Conservation (phyloP, 2,888 invertebrate species). For the Bugulina stolonifera region DNA sequence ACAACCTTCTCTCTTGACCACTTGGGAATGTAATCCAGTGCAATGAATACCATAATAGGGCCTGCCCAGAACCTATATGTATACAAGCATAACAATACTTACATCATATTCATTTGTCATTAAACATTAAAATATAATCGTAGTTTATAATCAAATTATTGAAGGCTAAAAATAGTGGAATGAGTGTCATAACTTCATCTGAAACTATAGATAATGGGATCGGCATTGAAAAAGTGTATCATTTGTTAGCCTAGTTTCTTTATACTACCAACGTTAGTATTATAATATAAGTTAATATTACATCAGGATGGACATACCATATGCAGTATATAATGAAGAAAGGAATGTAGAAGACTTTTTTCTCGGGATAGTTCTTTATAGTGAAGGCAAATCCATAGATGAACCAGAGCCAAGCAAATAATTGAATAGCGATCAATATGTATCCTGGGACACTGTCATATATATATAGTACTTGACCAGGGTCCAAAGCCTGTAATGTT, state of each 20-base stretch:
- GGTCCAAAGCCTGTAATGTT: slow-evolving; percentile 68
- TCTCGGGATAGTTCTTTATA: slow-evolving; percentile 71
- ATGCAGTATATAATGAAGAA: slow-evolving; percentile 71
- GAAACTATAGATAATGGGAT: too few species aligned
- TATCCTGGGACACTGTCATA: slow-evolving; percentile 83
- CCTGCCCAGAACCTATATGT: slow-evolving; percentile 69
- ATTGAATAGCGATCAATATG: slow-evolving; percentile 63
- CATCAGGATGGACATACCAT: too few species aligned
- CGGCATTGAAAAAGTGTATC: too few species aligned
- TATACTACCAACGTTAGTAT: too few species aligned
- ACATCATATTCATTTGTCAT: background rate
- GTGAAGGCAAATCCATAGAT: slow-evolving; percentile 62
- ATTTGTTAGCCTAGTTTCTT: too few species aligned
- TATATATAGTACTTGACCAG: slow-evolving; percentile 74
- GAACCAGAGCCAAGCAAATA: slow-evolving; percentile 74
- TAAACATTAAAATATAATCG: background rate
- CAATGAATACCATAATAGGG: slow-evolving; percentile 70
- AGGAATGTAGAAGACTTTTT: slow-evolving; percentile 71
- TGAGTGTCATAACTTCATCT: background rate
- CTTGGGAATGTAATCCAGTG: slow-evolving; percentile 72
- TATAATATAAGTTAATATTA: too few species aligned
- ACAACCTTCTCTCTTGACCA: slow-evolving; percentile 74
- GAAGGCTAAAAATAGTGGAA: too few species aligned
- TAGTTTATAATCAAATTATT: too few species aligned
- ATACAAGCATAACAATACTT: background rate